Conservation (phyloP, 2,888 invertebrate species). For the Syrphus vitripennis region DNA sequence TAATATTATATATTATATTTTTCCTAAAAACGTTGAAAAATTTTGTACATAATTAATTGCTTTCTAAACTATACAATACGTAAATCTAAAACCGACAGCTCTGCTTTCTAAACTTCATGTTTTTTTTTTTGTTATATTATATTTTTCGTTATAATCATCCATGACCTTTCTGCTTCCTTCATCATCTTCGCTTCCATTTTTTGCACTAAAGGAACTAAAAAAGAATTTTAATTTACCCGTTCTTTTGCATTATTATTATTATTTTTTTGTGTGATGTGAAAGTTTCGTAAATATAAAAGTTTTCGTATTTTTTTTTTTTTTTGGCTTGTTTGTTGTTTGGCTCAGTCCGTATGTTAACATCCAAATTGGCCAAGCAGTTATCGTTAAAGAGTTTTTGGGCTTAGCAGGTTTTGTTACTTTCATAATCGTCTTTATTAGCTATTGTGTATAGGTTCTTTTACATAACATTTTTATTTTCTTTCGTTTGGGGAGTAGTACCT, state of each 20-base stretch:
- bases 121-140: not conserved
- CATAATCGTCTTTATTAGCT: slow-evolving; percentile 10
- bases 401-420: slow-evolving; percentile 1
- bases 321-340: not conserved
- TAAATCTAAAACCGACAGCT: not conserved
- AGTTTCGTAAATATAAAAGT: slow-evolving; percentile 24
- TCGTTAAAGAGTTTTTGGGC: not conserved
- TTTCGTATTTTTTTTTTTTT: not conserved
- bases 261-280: not conserved
- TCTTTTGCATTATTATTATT: not conserved
- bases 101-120: not conserved
- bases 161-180: slow-evolving; percentile 41
- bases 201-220: not conserved
- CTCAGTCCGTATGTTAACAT: not conserved
- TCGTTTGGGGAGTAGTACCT: not conserved
- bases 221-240: slow-evolving; percentile 31
- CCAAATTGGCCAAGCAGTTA: slow-evolving; percentile 3
- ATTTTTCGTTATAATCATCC: slow-evolving; percentile 17
- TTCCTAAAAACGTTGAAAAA: too few species aligned
- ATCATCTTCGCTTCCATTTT: slow-evolving; percentile 5
- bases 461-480: too few species aligned
- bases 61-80: too few species aligned
- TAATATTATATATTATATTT: too few species aligned
- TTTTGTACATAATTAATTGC: too few species aligned
- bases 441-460: not conserved